Percentiles rank a stretch among this genome's conserved stretches.
phyloP scores from a whole-genome alignment of 2,797 vertebrate species.

The Fistularia tabacaria region DNA sequence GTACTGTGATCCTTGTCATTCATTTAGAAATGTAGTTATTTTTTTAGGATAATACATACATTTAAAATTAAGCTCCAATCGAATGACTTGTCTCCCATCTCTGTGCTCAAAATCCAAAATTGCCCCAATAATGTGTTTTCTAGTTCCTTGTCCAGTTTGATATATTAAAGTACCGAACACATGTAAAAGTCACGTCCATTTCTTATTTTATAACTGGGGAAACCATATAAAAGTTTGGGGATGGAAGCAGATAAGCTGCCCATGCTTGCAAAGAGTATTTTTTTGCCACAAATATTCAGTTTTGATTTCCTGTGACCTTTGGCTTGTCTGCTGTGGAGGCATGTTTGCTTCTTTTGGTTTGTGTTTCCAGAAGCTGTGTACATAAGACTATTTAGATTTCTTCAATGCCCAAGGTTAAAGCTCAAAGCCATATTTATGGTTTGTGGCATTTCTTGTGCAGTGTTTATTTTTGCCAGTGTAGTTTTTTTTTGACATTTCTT shows the following conservation, averaged over 20 bases:
- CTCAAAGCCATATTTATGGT: slow-evolving; percentile 46
- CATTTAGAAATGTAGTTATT: too few relatives aligned
- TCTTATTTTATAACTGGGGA: too few relatives aligned
- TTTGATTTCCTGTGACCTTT: slow-evolving; percentile 57
- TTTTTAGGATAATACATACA: too few relatives aligned
- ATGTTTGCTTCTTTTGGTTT: slow-evolving; percentile 42
- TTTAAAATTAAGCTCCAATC: too few relatives aligned
- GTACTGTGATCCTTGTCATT: too few relatives aligned
- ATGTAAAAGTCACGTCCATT: too few relatives aligned
- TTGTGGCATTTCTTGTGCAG: slow-evolving; percentile 36
- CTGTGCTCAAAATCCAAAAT: too few relatives aligned
- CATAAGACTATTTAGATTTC: slow-evolving; percentile 55
- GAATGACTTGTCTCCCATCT: too few relatives aligned
- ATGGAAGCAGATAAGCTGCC: slow-evolving; percentile 6
- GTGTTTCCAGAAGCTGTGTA: slow-evolving; percentile 24
- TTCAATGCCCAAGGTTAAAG: slow-evolving; percentile 25
- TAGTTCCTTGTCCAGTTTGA: too few relatives aligned
- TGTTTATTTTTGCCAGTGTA: slow-evolving; percentile 53
- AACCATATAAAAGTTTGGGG: not conserved
- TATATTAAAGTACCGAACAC: not conserved
- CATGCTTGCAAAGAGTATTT: slow-evolving; percentile 15
- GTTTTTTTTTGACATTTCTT: slow-evolving; percentile 58
- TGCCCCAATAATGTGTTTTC: too few relatives aligned
- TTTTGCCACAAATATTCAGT: slow-evolving; percentile 31
- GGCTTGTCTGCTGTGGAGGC: slow-evolving; percentile 22